These are phyloP conservation scores for Typhlomys cinereus DNA, from an alignment of 2,113 vertebrate genomes.

Conservation along the genomic window DNA sequence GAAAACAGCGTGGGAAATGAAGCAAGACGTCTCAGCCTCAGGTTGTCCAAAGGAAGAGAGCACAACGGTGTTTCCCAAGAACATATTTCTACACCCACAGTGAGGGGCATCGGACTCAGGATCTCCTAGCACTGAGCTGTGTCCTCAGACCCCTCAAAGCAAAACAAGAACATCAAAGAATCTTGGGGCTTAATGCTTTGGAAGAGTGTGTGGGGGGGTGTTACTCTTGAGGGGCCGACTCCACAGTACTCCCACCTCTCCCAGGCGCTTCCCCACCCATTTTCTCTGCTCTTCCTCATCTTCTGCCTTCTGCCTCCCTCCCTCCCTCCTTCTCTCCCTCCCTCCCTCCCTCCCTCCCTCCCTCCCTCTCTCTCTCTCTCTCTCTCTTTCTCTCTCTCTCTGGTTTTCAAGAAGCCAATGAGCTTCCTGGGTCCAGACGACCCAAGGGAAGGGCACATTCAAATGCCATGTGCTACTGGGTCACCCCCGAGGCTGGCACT, in stretches of 20 bases:
- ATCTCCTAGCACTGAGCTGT: background rate
- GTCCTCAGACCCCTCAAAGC: background rate
- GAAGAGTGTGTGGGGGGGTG: background rate
- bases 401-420: background rate
- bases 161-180: background rate
- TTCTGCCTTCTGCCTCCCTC: background rate
- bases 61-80: background rate
- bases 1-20: background rate
- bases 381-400: background rate
- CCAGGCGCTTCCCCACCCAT: no score
- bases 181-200: background rate
- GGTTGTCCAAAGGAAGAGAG: background rate
- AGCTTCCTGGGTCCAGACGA: background rate
- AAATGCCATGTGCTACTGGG: conserved; percentile 2
- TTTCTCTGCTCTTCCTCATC: background rate
- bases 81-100: background rate
- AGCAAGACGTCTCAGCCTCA: background rate
- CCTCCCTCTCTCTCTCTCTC: background rate
- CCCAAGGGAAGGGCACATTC: conserved; percentile 6
- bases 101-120: background rate
- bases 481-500: conserved; percentile 59
- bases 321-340: background rate
- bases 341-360: background rate
- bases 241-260: background rate
- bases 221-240: background rate